Evolutionary conservation across 2,888 invertebrate species (phyloP).

Genomic region (Lepidocyrtinus sp.): DNA sequence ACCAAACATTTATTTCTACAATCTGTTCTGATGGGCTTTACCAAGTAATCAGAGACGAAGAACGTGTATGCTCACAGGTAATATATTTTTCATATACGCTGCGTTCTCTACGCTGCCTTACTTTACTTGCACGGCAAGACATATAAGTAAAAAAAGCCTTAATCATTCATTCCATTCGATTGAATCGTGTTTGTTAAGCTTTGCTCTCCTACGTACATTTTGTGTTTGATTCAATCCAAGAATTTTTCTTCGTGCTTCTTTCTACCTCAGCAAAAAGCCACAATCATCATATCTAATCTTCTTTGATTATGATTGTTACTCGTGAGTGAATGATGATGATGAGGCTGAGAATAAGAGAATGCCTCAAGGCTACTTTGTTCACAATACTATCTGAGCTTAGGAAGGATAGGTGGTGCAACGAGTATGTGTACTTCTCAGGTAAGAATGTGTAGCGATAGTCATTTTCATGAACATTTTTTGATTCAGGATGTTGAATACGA

Average conservation of each 20-base stretch:
- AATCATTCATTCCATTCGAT: slow-evolving; percentile 34
- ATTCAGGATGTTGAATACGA: background rate
- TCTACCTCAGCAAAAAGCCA: slow-evolving; percentile 11
- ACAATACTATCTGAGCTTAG: slow-evolving; percentile 22
- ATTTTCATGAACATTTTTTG: background rate
- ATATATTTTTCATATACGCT: too few relatives aligned
- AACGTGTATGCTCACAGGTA: too few relatives aligned
- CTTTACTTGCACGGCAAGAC: too few relatives aligned
- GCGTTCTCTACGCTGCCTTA: too few relatives aligned
- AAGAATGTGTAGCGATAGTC: background rate
- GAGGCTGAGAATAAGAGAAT: slow-evolving; percentile 33
- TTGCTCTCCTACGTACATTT: too few relatives aligned
- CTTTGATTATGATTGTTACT: slow-evolving; percentile 57
- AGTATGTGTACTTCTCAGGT: background rate
- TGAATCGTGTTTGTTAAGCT: background rate
- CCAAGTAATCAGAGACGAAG: too few relatives aligned
- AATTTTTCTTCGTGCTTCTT: slow-evolving; percentile 7
- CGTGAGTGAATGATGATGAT: slow-evolving; percentile 43
- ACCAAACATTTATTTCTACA: too few relatives aligned
- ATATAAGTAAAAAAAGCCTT: too few relatives aligned
- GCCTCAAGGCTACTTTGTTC: slow-evolving; percentile 45
- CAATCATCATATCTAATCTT: slow-evolving; percentile 44
- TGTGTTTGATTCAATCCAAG: slow-evolving; percentile 8
- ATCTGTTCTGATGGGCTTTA: too few relatives aligned
- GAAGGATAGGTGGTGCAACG: slow-evolving; percentile 15